Percentiles rank a stretch among this genome's conserved stretches.
phyloP scores from a whole-genome alignment of 2,113 vertebrate species.

The Heptranchias perlo region DNA sequence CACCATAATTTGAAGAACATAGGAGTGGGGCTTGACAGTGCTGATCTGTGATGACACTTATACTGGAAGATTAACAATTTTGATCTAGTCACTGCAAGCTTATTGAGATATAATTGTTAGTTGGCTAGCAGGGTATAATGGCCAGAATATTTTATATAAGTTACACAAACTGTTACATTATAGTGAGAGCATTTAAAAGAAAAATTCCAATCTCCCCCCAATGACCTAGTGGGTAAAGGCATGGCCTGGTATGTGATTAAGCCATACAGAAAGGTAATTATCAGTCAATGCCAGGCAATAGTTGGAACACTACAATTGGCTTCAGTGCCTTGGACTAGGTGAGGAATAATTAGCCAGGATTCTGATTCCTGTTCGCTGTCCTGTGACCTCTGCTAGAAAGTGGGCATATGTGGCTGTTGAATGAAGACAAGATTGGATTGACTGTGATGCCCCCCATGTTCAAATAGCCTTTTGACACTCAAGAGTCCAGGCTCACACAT shows the following conservation, averaged over 20 bases:
- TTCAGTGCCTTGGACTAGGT: not conserved
- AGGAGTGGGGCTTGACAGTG: not conserved
- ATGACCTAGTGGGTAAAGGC: not conserved
- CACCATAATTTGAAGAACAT: not conserved
- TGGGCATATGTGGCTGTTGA: not conserved
- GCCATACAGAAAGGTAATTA: not conserved
- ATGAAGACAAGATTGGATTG: not conserved
- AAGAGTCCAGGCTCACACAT: not conserved
- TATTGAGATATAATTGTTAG: not conserved
- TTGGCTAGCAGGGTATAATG: not conserved
- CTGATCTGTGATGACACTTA: too few relatives aligned
- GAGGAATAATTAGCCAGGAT: not conserved
- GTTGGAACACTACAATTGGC: not conserved
- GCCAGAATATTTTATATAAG: not conserved
- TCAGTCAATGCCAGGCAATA: too few relatives aligned
- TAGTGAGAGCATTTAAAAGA: not conserved
- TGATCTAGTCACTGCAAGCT: not conserved
- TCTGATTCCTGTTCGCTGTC: not conserved
- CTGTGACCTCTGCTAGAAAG: not conserved
- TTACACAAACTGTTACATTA: not conserved
- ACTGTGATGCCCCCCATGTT: not conserved
- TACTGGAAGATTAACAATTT: not conserved
- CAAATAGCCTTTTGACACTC: not conserved
- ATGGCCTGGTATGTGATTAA: not conserved
- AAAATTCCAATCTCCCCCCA: not conserved